Evolutionary conservation across 35 echinoderm and acorn worm species (phyloP), one percentile per base, ranked within the genome.

Genomic region (Ptychodera flava): DNA sequence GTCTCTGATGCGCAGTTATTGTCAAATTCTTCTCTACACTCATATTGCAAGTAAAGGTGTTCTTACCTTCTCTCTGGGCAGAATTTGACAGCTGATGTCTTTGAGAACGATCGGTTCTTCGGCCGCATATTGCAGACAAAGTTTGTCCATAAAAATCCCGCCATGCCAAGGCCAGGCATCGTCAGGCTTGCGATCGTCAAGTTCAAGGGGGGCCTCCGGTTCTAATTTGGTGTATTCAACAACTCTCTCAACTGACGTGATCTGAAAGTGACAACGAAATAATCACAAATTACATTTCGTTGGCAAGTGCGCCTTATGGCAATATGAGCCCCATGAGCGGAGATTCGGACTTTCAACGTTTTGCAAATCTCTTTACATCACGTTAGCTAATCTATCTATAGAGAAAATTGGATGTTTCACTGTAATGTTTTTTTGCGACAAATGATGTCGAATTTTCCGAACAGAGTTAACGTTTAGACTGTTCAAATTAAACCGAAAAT

Each of bases 161-260:
- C 95, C 95, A 30, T 37, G 79, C 15, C 78, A 76, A 0, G 95
- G 95, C 95, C 95, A 97, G 16, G 77, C 77, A 31, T 84, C 35
- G 0, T 78, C 86, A 0, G 95, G 92, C 31, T 92, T 92, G 0
- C 79, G 86, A 29, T 88, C 38, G 2, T 79, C 79, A 22, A 87
- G 94, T 78, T 87, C 82, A 16, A 97, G 82, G 28, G 90, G 85
- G 38, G 92, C 95, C 33, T 97, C 95, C 78, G 95, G 82, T 52
- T 94, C 79, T 31, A 97, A 80, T 22, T 97, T 88, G 32, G 87
- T 92, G 85, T 97, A 97, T 78, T 97, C 95, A 15, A 94, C 77
- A 2, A 92, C 92, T 37, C 95, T 79, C 37, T 97, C 95, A 32
- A 94, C 92, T 2, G 95, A 91, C 35, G 95, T 94, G 92, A 97